phyloP scores from a whole-genome alignment of 2,797 vertebrate genomes.

The Labroides dimidiatus region DNA sequence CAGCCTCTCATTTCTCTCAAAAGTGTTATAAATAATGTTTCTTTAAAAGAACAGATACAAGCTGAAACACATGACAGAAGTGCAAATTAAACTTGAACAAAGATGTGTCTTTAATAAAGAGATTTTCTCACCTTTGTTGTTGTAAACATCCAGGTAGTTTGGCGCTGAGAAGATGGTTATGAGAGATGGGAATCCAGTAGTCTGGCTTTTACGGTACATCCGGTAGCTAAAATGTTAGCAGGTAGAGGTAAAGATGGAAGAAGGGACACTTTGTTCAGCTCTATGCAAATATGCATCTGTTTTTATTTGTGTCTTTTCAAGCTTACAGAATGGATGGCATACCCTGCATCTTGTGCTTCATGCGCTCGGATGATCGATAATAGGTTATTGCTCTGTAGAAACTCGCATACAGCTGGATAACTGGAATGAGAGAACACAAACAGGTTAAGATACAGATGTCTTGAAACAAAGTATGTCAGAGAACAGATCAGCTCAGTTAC shows the following conservation, averaged over 20 bases:
- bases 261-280: slow-evolving; percentile 12
- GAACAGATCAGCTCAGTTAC: background rate
- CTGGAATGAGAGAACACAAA: slow-evolving; percentile 73
- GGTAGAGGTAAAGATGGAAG: slow-evolving; percentile 16
- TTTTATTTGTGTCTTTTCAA: slow-evolving; percentile 14
- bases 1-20: background rate
- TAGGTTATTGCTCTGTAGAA: slow-evolving; percentile 99
- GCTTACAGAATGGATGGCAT: slow-evolving; percentile 61
- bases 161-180: slow-evolving; percentile 99
- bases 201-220: slow-evolving; percentile 99
- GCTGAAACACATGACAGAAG: background rate
- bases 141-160: slow-evolving; percentile 99
- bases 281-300: slow-evolving; percentile 13
- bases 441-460: background rate
- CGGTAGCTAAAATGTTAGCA: slow-evolving; percentile 87
- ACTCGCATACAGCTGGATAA: slow-evolving; percentile 98
- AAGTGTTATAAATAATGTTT: background rate
- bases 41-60: background rate
- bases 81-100: slow-evolving; percentile 16
- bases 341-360: slow-evolving; percentile 98
- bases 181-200: slow-evolving; percentile 98
- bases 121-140: slow-evolving; percentile 94
- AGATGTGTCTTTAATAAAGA: background rate
- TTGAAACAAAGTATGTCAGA: background rate
- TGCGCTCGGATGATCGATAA: slow-evolving; percentile 98